Conservation (phyloP, 1,140 invertebrate genomes). For the Brachionus rubens region DNA sequence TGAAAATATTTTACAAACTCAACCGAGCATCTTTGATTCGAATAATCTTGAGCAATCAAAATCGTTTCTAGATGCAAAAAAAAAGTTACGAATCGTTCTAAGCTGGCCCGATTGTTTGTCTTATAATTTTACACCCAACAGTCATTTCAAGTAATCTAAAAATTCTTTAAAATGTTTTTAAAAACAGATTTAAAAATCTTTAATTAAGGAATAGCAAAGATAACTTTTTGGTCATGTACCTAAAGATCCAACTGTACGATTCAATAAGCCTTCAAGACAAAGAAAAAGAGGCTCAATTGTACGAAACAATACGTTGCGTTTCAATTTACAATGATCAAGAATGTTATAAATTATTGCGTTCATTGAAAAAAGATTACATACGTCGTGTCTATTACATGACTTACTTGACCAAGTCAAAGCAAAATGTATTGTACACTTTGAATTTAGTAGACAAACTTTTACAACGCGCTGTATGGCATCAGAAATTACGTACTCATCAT, state of each 20-base stretch:
- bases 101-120: constrained; percentile 65
- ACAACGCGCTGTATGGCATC: constrained; percentile 60
- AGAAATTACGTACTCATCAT: neutral
- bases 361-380: constrained; percentile 76
- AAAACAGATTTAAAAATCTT: neutral
- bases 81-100: constrained; percentile 83
- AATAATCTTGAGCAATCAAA: constrained; percentile 66
- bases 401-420: constrained; percentile 77
- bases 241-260: constrained; percentile 78
- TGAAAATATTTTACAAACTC: constrained; percentile 61
- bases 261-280: constrained; percentile 79
- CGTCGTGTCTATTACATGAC: constrained; percentile 75
- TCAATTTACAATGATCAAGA: constrained; percentile 70
- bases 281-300: constrained; percentile 76
- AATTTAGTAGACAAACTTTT: constrained; percentile 71
- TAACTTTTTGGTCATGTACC: constrained; percentile 69
- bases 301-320: constrained; percentile 79
- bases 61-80: constrained; percentile 80
- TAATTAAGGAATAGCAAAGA: constrained; percentile 59
- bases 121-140: constrained; percentile 47
- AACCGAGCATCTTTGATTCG: constrained; percentile 65
- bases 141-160: constrained; percentile 10
- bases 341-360: constrained; percentile 72
- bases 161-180: neutral
- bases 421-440: constrained; percentile 74